phyloP scores from a whole-genome alignment of 2,797 vertebrate species.

The Myotis findleyi region DNA sequence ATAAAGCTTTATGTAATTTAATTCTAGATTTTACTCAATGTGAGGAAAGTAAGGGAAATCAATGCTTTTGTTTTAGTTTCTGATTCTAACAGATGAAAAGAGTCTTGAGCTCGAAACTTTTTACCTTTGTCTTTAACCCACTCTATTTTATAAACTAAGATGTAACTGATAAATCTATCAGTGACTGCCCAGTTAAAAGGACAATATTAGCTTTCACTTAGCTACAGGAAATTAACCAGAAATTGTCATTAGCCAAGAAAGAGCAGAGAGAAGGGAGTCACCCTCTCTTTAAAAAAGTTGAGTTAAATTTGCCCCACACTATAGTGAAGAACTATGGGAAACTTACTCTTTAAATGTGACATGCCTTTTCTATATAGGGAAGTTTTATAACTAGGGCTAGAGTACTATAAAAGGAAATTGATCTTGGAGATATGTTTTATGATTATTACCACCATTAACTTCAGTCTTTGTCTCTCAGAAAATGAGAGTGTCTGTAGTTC shows the following conservation, averaged over 20 bases:
- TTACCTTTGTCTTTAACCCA: not conserved
- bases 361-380: not conserved
- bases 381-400: not conserved
- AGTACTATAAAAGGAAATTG: not conserved
- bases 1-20: not conserved
- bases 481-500: not conserved
- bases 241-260: not conserved
- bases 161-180: not conserved
- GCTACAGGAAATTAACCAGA: not conserved
- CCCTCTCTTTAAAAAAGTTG: not conserved
- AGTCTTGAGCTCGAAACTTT: not conserved
- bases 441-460: not conserved
- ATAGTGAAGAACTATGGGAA: not conserved
- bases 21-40: conserved; percentile 38
- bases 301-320: conserved; percentile 38
- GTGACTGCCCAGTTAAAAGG: not conserved
- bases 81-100: not conserved
- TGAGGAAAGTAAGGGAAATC: conserved; percentile 13
- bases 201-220: not conserved
- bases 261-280: not conserved
- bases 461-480: conserved; percentile 28
- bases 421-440: not conserved
- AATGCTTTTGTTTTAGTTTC: conserved; percentile 20
- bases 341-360: not conserved
- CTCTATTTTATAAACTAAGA: not conserved